Base-by-base conservation (phyloP, 2,888 invertebrate species). In the Mythimna pallens region DNA sequence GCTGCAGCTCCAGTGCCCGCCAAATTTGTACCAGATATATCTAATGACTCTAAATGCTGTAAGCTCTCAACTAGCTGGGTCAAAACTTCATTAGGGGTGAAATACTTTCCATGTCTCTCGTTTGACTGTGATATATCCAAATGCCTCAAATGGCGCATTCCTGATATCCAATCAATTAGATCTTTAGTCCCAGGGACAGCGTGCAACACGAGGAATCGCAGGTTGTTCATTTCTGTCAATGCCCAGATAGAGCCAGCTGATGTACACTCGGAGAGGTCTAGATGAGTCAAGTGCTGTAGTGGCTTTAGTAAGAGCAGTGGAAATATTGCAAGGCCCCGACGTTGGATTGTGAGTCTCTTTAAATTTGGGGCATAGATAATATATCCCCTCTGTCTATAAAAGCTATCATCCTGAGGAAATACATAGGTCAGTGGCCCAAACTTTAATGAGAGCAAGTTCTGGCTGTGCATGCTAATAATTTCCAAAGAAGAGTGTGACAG, bases 1-100 rank as follows among this genome's bases (percentile, higher is more conserved):
- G 97, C 96, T 20, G 98, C 98, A 40, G 98, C 97, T 63, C 98
- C 98, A 69, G 97, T 97, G 20, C 99, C 99, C 57, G 99, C 99
- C 81, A 99, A 96, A 96, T 99, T 99, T 25, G 99, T 99, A 20
- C 99, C 99, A 6, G 99, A 99, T 90, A 99, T 99, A 94, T 99
- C 99, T 86, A 99, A 95, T 36, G 98, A 98, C 58, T 97, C 97
- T 75, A 99, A 94, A 66, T 97, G 93, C 0, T 98, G 98, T 86
- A 99, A 96, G 89, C 96, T 97, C 66, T 97, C 96, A 17, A 99
- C 97, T 54, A 99, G 95, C 84, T 97, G 96, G 34, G 97, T 95
- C 57, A 99, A 94, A 47, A 97, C 96, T 79, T 97, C 96, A 93
- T 98, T 98, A 5, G 98, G 98, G 86, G 98, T 97, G 52, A 97